Base-by-base conservation (phyloP, 2,113 vertebrate species). In the Phrynocephalus versicolor region DNA sequence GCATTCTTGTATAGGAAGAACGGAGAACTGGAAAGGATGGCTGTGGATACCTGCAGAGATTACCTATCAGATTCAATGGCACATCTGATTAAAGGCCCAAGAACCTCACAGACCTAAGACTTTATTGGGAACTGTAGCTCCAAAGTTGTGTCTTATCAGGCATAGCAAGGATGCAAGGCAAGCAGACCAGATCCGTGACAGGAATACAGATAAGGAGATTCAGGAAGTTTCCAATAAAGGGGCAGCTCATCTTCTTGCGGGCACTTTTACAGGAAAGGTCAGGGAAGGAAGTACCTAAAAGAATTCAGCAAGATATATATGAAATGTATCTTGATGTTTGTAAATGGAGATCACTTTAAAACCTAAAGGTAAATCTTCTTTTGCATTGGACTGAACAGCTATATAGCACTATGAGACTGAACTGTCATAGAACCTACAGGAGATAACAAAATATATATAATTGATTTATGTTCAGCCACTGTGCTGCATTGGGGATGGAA, bases 401-500 rank as follows among this genome's bases (percentile, higher is more conserved):
- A 84, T 80, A 80, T 73, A 67, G 58, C 33, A 15, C 33, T 39
- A 57, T 55, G 41, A 81, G 60, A 64, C 79, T 67, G 58, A 85
- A 41, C 65, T 71, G 67, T 80, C 69, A 79, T 41, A 75, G 62
- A 81, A 67, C 70, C 79, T 75, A 74, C 71, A 62, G 58, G 60
- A 65, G 77, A 86, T 74, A 85, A 79, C 76, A 79, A 81, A 55
- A 86, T 37, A 81, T 84, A 86, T 86, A 75, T 81, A 74, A 81
- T 75, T 86, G 70, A 86, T 64, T 86, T 75, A 67, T 81, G 79
- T 84, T 67, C 83, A 67, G 79, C 79, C 72, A 64, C 39, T 37
- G 70, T 67, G 39, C 65, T 75, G 79, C 79, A 86, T 86, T 86
- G 71, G 58, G 81, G 70, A 86, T 81, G 27, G 41, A 75, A 75